Evolutionary conservation across 2,113 vertebrate genomes (phyloP), one percentile per base, ranked within the genome.

Genomic region (Merops nubicus): DNA sequence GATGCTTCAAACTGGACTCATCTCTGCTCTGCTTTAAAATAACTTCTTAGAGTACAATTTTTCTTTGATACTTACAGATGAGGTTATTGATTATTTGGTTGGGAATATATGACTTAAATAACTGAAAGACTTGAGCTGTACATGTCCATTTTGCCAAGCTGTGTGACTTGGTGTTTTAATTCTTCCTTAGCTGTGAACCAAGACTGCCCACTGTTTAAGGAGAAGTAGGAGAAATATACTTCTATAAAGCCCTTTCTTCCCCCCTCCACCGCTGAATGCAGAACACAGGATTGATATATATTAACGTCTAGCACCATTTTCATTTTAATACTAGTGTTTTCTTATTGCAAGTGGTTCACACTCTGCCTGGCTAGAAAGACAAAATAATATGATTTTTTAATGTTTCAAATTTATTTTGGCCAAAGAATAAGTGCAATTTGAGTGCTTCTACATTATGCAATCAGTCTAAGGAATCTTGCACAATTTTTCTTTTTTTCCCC

Each of bases 351-450:
- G 69, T 45, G 51, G 62, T 68, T 94, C 69, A 79, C 53, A 48
- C 36, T 42, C 69, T 89, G 89, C n/a, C 84, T 50, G 74, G 60
- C 48, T 76, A 91, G 74, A 80, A 95, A 91, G 62, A 80, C 65
- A 94, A 88, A 96, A 94, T 73, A 87, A 73, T 93, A 96, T 62
- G 77, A 88, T 87, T 82, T 88, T 97, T 94, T 95, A 93, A 95
- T 85, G 87, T 69, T 91, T 91, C 78, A 82, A 53, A 94, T 91
- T 91, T 69, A 87, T 62, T 93, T 69, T 47, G 93, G 53, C 78
- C 91, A 93, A 63, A 85, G 84, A 87, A 83, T 82, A 95, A 92
- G 84, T 40, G 74, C 78, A 82, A 75, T 85, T 40, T 94, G 77
- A 93, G 77, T 53, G 53, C 64, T 68, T 64, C 60, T 42, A 70